phyloP scores from a whole-genome alignment of 2,888 invertebrate genomes.

The Acronicta aceris region DNA sequence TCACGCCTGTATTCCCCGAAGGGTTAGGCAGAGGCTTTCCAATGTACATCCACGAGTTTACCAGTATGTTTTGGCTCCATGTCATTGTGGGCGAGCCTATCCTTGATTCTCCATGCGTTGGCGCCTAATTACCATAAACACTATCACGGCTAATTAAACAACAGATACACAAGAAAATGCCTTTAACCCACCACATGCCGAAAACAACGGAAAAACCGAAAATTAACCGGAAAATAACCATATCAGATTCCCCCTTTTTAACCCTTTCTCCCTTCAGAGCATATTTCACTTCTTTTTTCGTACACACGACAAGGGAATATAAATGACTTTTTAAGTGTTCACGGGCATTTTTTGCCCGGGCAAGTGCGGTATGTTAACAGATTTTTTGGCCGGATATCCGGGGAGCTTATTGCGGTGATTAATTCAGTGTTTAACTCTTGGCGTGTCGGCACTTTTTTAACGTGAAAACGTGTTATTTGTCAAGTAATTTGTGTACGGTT shows the following conservation, averaged over 20 bases:
- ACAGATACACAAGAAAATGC: conserved; percentile 21
- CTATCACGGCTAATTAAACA: conserved; percentile 23
- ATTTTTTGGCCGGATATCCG: conserved; percentile 74
- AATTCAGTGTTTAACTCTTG: conserved; percentile 67
- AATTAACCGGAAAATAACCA: conserved; percentile 60
- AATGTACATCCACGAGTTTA: too few relatives aligned
- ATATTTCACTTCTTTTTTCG: conserved; percentile 57
- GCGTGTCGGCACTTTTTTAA: conserved; percentile 57
- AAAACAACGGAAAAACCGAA: conserved; percentile 50
- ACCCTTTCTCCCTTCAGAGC: conserved; percentile 38
- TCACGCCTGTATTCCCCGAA: too few relatives aligned
- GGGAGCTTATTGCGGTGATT: conserved; percentile 70
- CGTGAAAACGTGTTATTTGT: conserved; percentile 61
- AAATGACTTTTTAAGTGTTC: conserved; percentile 78
- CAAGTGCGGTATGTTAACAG: conserved; percentile 72
- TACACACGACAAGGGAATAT: conserved; percentile 61
- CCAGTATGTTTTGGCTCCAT: too few relatives aligned
- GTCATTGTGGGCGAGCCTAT: too few relatives aligned
- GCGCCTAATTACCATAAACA: conserved; percentile 11
- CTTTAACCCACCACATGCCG: conserved; percentile 21
- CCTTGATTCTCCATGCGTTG: too few relatives aligned
- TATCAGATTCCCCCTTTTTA: conserved; percentile 51
- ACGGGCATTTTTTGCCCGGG: conserved; percentile 69
- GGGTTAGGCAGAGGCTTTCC: too few relatives aligned
- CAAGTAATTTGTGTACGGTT: conserved; percentile 52